Evolutionary conservation across 2,113 vertebrate genomes (phyloP), one percentile per base, ranked within the genome.

Genomic region (Arothron firmamentum): DNA sequence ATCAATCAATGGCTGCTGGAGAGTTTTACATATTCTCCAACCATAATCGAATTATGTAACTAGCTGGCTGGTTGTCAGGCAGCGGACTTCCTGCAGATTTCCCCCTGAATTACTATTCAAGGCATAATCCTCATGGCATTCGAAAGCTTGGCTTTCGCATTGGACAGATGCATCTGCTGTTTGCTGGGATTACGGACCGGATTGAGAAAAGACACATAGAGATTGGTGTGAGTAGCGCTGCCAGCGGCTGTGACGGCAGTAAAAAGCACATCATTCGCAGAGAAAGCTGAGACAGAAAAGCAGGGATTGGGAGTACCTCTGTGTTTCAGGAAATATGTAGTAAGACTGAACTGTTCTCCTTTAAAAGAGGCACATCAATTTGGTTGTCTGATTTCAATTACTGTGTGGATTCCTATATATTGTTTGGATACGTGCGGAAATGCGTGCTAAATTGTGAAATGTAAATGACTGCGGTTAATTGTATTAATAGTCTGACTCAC

Each of bases 401-500:
- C 45, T 38, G 34, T 38, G 34, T 38, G 34, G 34, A 38, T 38
- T 38, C 3, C 34, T 38, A 38, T 2, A 12, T 5, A 9, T 5
- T 31, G 28, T 31, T 5, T 31, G 28, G 5, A 23, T 4, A 28
- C 25, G 6, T 28, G 8, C 45, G 7, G 45, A 47, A 47, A 17
- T 47, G 7, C 6, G 45, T 47, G n/a, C 43, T 17, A n/a, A n/a
- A 47, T 17, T 1, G 5, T 1, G 43, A 15, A 45, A 45, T 17
- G n/a, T 6, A 47, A 8, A 16, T 47, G 45, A 47, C 45, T 16
- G 12, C 34, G 42, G 2, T 5, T 10, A 41, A 8, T 4, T 41
- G 31, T 28, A 17, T 52, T 51, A 50, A 57, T 31, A 52, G 45
- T 48, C 67, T 90, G 88, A 98, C 97, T 94, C 90, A 99, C 97